Conservation (phyloP, 2,113 vertebrate species). For the Gallinago jamesoni region DNA sequence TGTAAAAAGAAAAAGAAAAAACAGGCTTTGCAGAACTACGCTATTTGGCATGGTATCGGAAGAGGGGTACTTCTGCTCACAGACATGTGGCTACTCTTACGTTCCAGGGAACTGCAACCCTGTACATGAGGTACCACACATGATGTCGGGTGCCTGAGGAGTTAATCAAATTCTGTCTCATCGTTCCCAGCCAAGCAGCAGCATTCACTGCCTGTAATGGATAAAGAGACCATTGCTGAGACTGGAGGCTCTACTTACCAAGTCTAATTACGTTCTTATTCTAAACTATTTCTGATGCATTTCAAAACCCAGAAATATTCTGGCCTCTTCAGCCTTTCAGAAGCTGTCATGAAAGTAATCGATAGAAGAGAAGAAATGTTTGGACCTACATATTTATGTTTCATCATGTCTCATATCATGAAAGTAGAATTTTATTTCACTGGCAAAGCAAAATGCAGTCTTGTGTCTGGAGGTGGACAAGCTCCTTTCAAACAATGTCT, state of each 20-base stretch:
- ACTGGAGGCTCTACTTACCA: conserved; percentile 15
- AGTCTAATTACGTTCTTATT: not conserved
- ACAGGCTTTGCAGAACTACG: not conserved
- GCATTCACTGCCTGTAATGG: not conserved
- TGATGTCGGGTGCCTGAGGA: not conserved
- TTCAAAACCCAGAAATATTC: not conserved
- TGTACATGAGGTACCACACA: not conserved
- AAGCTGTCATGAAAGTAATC: conserved; percentile 24
- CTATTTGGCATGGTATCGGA: not conserved
- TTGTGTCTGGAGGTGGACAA: conserved; percentile 41
- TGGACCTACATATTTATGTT: not conserved
- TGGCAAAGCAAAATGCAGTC: conserved; percentile 16
- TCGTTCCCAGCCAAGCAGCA: not conserved
- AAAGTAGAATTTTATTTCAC: conserved; percentile 10
- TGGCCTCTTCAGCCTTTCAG: conserved; percentile 17
- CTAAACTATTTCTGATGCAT: not conserved
- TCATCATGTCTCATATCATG: not conserved
- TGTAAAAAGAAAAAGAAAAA: not conserved
- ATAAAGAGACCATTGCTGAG: not conserved
- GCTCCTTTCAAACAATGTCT: conserved; percentile 3
- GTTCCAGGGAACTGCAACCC: not conserved
- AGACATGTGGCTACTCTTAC: not conserved
- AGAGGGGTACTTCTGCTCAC: not conserved
- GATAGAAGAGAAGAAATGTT: not conserved
- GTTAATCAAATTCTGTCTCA: not conserved